phyloP scores from a whole-genome alignment of 2,797 vertebrate species.

The Argyrosomus regius region DNA sequence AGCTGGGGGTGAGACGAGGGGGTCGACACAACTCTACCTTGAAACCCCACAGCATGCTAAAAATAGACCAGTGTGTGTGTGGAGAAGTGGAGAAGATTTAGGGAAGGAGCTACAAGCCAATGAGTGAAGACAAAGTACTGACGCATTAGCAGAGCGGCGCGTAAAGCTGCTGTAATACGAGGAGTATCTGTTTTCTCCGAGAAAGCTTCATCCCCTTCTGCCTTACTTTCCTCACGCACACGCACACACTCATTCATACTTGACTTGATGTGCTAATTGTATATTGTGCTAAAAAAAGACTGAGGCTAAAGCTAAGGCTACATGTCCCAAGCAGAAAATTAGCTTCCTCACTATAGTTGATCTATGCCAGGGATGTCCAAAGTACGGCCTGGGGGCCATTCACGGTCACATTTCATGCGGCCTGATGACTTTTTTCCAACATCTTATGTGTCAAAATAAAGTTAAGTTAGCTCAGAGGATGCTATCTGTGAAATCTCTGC shows the following conservation, averaged over 20 bases:
- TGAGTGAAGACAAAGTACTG: conserved; percentile 29
- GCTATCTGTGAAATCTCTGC: too few relatives aligned
- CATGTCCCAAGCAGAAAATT: too few relatives aligned
- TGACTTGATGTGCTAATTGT: too few relatives aligned
- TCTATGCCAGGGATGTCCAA: too few relatives aligned
- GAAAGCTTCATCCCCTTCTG: conserved; percentile 75
- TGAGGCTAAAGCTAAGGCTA: too few relatives aligned
- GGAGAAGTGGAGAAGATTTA: conserved; percentile 46
- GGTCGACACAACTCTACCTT: conserved; percentile 77
- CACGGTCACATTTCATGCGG: too few relatives aligned
- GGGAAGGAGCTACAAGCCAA: conserved; percentile 7
- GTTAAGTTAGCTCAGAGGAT: too few relatives aligned
- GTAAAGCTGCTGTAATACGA: conserved; percentile 60
- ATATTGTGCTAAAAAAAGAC: too few relatives aligned
- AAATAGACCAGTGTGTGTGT: conserved; percentile 70
- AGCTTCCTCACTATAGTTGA: too few relatives aligned
- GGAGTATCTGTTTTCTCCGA: conserved; percentile 68
- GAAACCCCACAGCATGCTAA: conserved; percentile 74
- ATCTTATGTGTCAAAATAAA: too few relatives aligned
- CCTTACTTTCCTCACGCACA: conserved; percentile 53
- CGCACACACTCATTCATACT: not conserved
- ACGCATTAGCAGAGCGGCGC: conserved; percentile 39
- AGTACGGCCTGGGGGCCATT: too few relatives aligned
- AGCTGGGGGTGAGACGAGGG: conserved; percentile 75
- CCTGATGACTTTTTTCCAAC: too few relatives aligned